Base-by-base conservation (phyloP, 2,797 vertebrate species). In the Danionella dracula region DNA sequence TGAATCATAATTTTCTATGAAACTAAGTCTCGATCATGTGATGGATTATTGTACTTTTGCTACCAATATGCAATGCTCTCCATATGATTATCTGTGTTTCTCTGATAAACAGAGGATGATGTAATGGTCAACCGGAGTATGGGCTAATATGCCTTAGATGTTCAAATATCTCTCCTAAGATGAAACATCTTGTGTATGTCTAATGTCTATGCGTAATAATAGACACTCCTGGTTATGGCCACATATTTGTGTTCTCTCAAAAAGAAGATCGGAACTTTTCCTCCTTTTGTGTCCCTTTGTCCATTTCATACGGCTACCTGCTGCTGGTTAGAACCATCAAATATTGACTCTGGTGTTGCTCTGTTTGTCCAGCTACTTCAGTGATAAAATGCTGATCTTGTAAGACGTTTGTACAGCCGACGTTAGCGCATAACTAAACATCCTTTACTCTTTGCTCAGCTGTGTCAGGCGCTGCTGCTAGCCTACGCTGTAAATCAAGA, bases 271-370 rank as follows among this genome's bases (percentile, higher is more conserved):
- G 23, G 19, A 48, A 10, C 32, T 4, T 16, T 35, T 37, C n/a
- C n/a, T n/a, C n/a, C n/a, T n/a, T n/a, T n/a, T n/a, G n/a, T n/a
- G n/a, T 59, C 4, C 12, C 41, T 42, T 34, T 72, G 50, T 49
- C n/a, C 71, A 29, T 73, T 66, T 76, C 41, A 58, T 35, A 9
- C n/a, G 19, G 70, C 51, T 61, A 63, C 71, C 64, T 79, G 76
- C 49, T 78, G 57, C 66, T 50, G 49, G 44, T 71, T 73, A 27
- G 79, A 78, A 79, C 41, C 62, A 45, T 77, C 76, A 88, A 89
- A 89, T 89, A 88, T 90, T 90, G 76, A 82, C 84, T 70, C 61
- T 84, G 83, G 84, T 71, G 80, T 78, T 72, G 53, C 72, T 59
- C 57, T 32, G 19, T 61, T 21, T 9, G 12, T 16, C 12, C 1